A percentile compares a stretch with the other conserved stretches of the same genome.
Conservation (phyloP, 2,113 vertebrate genomes). For the Ibidorhyncha struthersii region DNA sequence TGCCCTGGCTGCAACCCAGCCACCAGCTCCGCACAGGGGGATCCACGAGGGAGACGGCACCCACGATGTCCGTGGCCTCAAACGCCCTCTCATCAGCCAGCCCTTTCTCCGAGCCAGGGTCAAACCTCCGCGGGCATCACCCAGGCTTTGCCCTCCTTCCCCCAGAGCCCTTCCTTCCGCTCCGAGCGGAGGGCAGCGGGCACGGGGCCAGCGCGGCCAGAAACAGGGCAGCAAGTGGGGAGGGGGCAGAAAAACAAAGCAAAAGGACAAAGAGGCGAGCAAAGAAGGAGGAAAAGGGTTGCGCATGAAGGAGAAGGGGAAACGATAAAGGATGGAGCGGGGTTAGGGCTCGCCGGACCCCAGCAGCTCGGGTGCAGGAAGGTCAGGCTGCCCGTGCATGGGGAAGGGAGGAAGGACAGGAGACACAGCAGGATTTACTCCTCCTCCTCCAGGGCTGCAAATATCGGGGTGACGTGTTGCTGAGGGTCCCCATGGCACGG, state of each 20-base stretch:
- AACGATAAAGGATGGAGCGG: accelerated
- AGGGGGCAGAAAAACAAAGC: neutral
- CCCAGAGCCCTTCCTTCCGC: neutral
- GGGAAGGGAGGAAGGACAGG: accelerated
- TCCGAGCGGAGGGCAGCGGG: neutral
- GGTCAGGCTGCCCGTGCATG: neutral
- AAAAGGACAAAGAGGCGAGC: neutral
- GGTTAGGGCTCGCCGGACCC: accelerated
- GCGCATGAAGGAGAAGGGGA: neutral
- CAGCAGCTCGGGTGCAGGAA: neutral
- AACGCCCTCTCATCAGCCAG: neutral
- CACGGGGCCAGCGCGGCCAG: neutral
- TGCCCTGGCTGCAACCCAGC: neutral
- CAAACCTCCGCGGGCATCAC: neutral
- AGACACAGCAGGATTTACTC: neutral
- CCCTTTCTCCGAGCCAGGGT: neutral
- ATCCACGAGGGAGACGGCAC: neutral
- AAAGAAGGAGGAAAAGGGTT: accelerated
- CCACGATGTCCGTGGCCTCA: accelerated
- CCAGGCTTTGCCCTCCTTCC: neutral
- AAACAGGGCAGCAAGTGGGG: neutral
- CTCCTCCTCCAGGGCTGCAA: neutral
- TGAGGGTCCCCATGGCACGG: accelerated
- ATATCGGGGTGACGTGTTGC: accelerated
- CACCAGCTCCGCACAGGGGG: accelerated